Evolutionary conservation across 2,888 invertebrate species (phyloP), one percentile per base, ranked within the genome.

Genomic region (Eupithecia exiguata): DNA sequence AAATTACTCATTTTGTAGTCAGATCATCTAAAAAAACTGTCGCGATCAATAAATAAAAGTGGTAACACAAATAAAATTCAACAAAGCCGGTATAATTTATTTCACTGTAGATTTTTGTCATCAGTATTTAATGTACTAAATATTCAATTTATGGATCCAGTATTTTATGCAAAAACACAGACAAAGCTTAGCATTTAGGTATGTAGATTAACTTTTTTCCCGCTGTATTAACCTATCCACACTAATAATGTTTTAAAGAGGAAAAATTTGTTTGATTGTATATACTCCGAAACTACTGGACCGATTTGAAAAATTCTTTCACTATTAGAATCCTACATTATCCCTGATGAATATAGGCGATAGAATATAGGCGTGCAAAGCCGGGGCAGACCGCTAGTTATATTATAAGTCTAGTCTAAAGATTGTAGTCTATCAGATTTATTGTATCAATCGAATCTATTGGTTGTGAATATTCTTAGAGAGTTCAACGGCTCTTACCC

Each of bases 401-500:
- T n/a, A n/a, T n/a, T n/a, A n/a, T n/a, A n/a, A n/a, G n/a, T n/a
- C n/a, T n/a, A n/a, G n/a, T n/a, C n/a, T n/a, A n/a, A n/a, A n/a
- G n/a, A n/a, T n/a, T n/a, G n/a, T n/a, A n/a, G n/a, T n/a, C n/a
- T 53, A 53, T 10, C 21, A 53, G 49, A 53, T 21, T 53, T 53
- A 53, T 49, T 49, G 7, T 9, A 49, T 46, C 5, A 46, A 46
- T 49, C 18, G n/a, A 40, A 10, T 30, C 18, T 16, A 21, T 14
- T 58, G 25, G 25, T 58, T 58, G 12, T 3, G 58, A 21, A 53
- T 21, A 53, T 4, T 21, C 21, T 21, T 21, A 21, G 49, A 66
- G 68, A 67, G 74, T 69, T 75, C 74, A 75, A 67, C 40, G 71
- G 18, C 71, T 14, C 62, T 43, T 71, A 61, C 74, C 71, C 69